These are phyloP conservation scores for Melanargia galathea DNA, from an alignment of 2,888 invertebrate genomes.

Conservation along the genomic window DNA sequence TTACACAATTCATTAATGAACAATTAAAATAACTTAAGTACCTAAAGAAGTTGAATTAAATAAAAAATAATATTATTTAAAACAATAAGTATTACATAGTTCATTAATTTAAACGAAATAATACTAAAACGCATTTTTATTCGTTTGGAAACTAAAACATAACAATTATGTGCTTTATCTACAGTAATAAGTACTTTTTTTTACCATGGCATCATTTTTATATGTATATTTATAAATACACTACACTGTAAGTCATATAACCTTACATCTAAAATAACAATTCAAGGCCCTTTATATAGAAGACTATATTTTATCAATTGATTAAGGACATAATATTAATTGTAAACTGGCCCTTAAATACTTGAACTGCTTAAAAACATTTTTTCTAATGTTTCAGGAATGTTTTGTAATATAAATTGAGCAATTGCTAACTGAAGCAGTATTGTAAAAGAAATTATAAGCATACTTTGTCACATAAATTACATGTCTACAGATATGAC, in stretches of 20 bases:
- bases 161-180: constrained; percentile 52
- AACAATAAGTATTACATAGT: constrained; percentile 40
- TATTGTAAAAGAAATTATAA: constrained; percentile 35
- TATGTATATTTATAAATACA: constrained; percentile 40
- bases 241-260: constrained; percentile 46
- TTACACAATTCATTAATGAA: constrained; percentile 34
- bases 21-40: constrained; percentile 35
- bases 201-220: constrained; percentile 68
- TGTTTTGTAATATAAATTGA: constrained; percentile 57
- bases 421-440: constrained; percentile 52
- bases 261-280: constrained; percentile 54
- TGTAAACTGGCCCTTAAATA: constrained; percentile 32
- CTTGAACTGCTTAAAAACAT: constrained; percentile 13
- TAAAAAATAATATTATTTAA: constrained; percentile 32
- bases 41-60: constrained; percentile 37
- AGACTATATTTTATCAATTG: constrained; percentile 37
- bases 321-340: constrained; percentile 18
- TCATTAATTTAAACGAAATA: constrained; percentile 63
- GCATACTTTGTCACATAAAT: constrained; percentile 12
- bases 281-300: constrained; percentile 63
- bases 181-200: constrained; percentile 48
- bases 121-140: constrained; percentile 78
- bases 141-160: constrained; percentile 53
- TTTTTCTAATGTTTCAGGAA: constrained; percentile 47
- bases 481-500: constrained; percentile 34